Conservation (phyloP, 1,140 invertebrate species). For the Drosophila nigrodunni region DNA sequence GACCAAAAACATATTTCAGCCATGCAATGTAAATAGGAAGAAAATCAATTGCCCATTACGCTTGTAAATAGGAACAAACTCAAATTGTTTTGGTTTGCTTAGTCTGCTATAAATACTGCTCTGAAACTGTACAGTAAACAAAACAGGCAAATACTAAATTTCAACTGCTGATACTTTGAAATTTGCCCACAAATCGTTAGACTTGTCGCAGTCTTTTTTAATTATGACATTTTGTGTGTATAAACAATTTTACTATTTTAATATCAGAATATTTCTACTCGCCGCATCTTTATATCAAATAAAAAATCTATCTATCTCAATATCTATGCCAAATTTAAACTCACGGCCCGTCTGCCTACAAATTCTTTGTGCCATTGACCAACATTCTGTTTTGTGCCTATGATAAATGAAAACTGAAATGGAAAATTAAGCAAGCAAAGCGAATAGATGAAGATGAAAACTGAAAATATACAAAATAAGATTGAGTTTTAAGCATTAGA, state of each 20-base stretch:
- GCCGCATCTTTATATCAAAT: too few species aligned
- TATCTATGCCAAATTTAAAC: slow-evolving; percentile 49
- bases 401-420: slow-evolving; percentile 26
- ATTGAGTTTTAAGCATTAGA: slow-evolving; percentile 15
- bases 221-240: slow-evolving; percentile 41
- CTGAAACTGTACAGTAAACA: slow-evolving; percentile 31
- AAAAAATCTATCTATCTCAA: slow-evolving; percentile 3
- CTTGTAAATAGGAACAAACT: slow-evolving; percentile 58
- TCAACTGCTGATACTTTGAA: slow-evolving; percentile 15
- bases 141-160: slow-evolving; percentile 26
- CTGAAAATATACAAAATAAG: slow-evolving; percentile 30
- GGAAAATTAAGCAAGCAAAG: slow-evolving; percentile 8
- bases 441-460: slow-evolving; percentile 22
- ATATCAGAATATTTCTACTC: not conserved
- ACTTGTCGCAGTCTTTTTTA: slow-evolving; percentile 23
- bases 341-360: slow-evolving; percentile 20
- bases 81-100: slow-evolving; percentile 25
- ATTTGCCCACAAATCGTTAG: slow-evolving; percentile 32
- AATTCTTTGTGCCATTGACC: slow-evolving; percentile 66
- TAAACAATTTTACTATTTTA: slow-evolving; percentile 4
- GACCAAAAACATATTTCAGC: slow-evolving; percentile 45
- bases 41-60: slow-evolving; percentile 53
- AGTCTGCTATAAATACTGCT: slow-evolving; percentile 37
- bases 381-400: slow-evolving; percentile 55
- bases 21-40: slow-evolving; percentile 67